Base-by-base conservation (phyloP, 2,888 invertebrate species). In the Drosophila silvestris region DNA sequence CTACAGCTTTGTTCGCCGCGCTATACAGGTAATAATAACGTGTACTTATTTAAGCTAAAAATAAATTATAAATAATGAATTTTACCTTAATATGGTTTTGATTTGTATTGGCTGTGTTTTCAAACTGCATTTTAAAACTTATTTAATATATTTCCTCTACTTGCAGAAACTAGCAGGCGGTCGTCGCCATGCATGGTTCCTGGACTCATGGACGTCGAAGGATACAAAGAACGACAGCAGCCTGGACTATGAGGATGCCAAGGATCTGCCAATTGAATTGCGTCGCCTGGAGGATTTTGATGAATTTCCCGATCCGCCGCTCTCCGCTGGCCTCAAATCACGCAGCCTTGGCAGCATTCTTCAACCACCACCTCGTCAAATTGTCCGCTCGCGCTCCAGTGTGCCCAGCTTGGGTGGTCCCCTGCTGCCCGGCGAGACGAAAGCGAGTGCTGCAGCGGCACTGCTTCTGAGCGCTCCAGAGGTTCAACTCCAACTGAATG, bases 1-100 rank as follows among this genome's bases (percentile, higher is more conserved):
- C 92, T 98, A 98, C 93, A 98, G 98, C 87, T 98, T 98, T 92
- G 97, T 98, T 7, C 95, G 98, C 56, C 95, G 97, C 89, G 98
- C 98, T 16, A 95, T 98, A 59, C 96, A 96, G 94, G 95, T 95
- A 92, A 83, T 19, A 12, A n/a, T 37, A 26, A 28, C 16, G 3
- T 28, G 3, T 37, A 19, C 50, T 5, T 26, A 53, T 16, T 44
- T 53, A 10, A 12, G 12, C 3, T n/a, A n/a, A n/a, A 14, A 14
- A 22, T 5, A 3, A 14, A 5, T 22, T 22, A 22, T 47, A 7
- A 7, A 14, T 16, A 7, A 16, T 7, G 9, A 16, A 47, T 22
- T 22, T 47, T 7, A 14, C 5, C 2, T 39, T 3, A 19, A 7
- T 39, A 37, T 28, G 5, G 39, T 19, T 39, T 39, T 39, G 41